Base-by-base conservation (phyloP, 2,888 invertebrate genomes). In the Ligdia adustata region DNA sequence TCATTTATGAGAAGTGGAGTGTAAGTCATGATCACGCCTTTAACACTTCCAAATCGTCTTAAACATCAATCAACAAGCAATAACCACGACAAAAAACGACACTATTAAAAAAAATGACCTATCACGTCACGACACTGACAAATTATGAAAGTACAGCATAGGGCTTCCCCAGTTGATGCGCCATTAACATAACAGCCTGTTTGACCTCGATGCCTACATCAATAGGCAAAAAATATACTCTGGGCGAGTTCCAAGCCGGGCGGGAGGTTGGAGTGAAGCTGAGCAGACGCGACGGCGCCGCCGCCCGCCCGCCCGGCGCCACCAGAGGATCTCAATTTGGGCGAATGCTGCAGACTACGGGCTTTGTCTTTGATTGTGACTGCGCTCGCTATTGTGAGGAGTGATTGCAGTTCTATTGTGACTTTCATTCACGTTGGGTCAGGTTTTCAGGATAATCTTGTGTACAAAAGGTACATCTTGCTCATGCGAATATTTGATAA, bases 201-300 rank as follows among this genome's bases (percentile, higher is more conserved):
- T 62, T 71, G 89, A 82, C 89, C 89, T 87, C 89, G 82, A 78
- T 59, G 81, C 83, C 82, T 80, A 83, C 73, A 81, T 83, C 77
- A 71, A 75, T 71, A 77, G 68, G 74, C 77, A 86, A 87, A 88
- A 60, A 88, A 88, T 74, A 88, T 74, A 75, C 70, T 66, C 88
- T 90, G 89, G 89, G 86, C 62, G 64, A 60, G 75, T 76, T 89
- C 89, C 90, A 90, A 88, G 77, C 73, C 77, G 75, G 58, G 60
- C 31, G 13, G 60, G 68, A 75, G 74, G 75, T 71, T 71, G 72
- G 66, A 66, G 68, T 73, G 71, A 57, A 56, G 69, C 69, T 69
- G 72, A 62, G 66, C 66, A 91, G 90, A 91, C 90, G 71, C 75
- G 85, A 80, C 89, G 91, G 85, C 89, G 90, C 90, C 88, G 61